Conservation (phyloP, 1,140 invertebrate species). For the Harlomillsia oculata region DNA sequence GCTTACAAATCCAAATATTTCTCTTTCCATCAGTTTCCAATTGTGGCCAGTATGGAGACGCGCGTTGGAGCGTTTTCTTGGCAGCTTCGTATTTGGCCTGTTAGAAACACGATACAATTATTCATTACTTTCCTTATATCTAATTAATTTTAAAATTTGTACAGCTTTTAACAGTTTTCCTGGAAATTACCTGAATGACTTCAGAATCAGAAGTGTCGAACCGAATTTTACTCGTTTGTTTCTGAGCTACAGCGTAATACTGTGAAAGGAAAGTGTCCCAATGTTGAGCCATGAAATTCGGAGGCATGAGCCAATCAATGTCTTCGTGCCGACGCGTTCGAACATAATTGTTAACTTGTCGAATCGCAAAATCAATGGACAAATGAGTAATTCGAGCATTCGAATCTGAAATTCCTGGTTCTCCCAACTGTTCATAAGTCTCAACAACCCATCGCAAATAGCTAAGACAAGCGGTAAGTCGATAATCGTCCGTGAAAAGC, state of each 20-base stretch:
- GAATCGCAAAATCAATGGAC: constrained; percentile 26
- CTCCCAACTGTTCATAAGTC: constrained; percentile 44
- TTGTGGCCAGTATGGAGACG: constrained; percentile 65
- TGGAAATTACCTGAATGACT: too few relatives aligned
- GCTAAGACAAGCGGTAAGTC: constrained; percentile 73
- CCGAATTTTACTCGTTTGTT: constrained; percentile 45
- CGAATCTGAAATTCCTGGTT: constrained; percentile 33
- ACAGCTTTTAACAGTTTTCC: too few relatives aligned
- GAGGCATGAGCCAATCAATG: constrained; percentile 51
- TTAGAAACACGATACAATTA: too few relatives aligned
- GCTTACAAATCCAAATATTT: constrained; percentile 89
- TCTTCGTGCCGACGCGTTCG: constrained; percentile 68
- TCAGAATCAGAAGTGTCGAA: constrained; percentile 38
- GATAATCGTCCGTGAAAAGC: constrained; percentile 84
- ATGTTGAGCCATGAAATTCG: constrained; percentile 28
- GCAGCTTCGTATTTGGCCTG: constrained; percentile 44
- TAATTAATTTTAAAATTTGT: too few relatives aligned
- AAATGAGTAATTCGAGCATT: constrained; percentile 36
- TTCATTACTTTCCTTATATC: too few relatives aligned
- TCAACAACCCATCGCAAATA: constrained; percentile 64
- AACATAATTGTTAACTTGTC: constrained; percentile 57
- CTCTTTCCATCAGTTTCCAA: constrained; percentile 63
- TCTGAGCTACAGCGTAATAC: constrained; percentile 50
- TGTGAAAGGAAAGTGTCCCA: constrained; percentile 36
- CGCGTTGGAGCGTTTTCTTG: constrained; percentile 48